Percentiles rank a stretch among this genome's conserved stretches.
Evolutionary conservation across 2,797 vertebrate genomes (phyloP).

Genomic region (Rhodeus uyekii): DNA sequence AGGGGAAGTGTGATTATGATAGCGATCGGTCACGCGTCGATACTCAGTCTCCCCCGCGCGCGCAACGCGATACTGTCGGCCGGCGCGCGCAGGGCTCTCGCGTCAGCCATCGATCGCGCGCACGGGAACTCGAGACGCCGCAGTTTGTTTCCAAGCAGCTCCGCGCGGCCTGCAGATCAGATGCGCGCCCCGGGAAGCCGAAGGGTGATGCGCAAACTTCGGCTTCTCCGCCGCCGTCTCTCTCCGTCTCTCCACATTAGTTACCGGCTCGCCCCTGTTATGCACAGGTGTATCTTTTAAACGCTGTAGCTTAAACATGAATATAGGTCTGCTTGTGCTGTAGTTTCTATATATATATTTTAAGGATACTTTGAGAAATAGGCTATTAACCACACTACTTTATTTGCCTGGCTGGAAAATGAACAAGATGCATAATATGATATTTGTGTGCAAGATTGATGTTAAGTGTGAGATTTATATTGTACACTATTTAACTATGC

Average conservation of each 20-base stretch:
- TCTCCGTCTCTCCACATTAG: not conserved
- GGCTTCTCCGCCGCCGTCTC: too few species aligned
- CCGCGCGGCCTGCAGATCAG: constrained; percentile 59
- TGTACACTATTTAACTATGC: too few species aligned
- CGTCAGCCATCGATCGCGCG: constrained; percentile 68
- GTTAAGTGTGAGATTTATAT: too few species aligned
- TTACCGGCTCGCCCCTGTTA: not conserved
- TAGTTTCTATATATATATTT: too few species aligned
- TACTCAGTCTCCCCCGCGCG: constrained; percentile 66
- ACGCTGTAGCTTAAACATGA: not conserved
- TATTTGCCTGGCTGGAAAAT: not conserved
- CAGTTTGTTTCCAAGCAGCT: constrained; percentile 78
- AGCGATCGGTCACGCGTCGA: constrained; percentile 75
- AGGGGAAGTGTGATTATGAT: constrained; percentile 82
- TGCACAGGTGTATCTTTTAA: not conserved
- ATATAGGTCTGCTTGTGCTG: not conserved
- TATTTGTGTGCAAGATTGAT: too few species aligned
- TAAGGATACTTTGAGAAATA: too few species aligned
- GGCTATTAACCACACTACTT: not conserved
- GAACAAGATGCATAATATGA: too few species aligned
- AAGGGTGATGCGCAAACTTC: too few species aligned
- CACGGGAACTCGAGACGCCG: constrained; percentile 66
- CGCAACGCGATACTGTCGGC: constrained; percentile 72
- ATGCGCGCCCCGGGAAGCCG: constrained; percentile 47
- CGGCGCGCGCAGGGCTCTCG: constrained; percentile 40